A percentile compares a stretch with the other conserved stretches of the same genome.
These are phyloP conservation scores for Drosophila prolongata DNA, from an alignment of 2,888 invertebrate genomes.

Conservation along the genomic window DNA sequence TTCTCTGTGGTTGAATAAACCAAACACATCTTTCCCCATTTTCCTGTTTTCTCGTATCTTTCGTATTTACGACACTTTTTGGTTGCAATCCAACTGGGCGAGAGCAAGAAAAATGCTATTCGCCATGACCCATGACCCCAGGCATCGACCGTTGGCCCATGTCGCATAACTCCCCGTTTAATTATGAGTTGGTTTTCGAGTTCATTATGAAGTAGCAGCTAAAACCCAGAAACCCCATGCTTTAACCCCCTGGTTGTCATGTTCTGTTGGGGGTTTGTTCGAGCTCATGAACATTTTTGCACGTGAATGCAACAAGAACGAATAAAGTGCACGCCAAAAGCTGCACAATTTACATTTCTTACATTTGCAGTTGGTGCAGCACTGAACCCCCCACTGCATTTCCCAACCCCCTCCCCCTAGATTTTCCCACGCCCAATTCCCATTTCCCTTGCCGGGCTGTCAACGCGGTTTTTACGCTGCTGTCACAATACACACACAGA, in stretches of 20 bases:
- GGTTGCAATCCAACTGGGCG: slow-evolving; percentile 26
- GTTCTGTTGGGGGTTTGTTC: slow-evolving; percentile 29
- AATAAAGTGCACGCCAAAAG: slow-evolving; percentile 69
- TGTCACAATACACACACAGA: slow-evolving; percentile 70
- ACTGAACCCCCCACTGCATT: slow-evolving; percentile 13
- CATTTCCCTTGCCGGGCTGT: slow-evolving; percentile 69
- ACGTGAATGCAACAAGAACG: slow-evolving; percentile 70
- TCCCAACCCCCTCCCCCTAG: slow-evolving; percentile 15
- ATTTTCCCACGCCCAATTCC: slow-evolving; percentile 43
- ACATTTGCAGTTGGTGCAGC: slow-evolving; percentile 59
- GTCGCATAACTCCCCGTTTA: slow-evolving; percentile 80
- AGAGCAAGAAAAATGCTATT: slow-evolving; percentile 30
- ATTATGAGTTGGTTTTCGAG: slow-evolving; percentile 77
- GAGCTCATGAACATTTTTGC: slow-evolving; percentile 73
- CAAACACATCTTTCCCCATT: slow-evolving; percentile 10
- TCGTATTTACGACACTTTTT: slow-evolving; percentile 31
- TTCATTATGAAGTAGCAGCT: slow-evolving; percentile 61
- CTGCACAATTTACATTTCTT: slow-evolving; percentile 77
- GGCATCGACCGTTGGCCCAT: slow-evolving; percentile 63
- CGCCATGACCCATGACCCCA: slow-evolving; percentile 34
- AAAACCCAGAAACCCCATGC: background rate
- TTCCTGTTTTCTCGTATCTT: slow-evolving; percentile 14
- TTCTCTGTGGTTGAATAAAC: slow-evolving; percentile 41
- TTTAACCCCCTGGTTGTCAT: background rate
- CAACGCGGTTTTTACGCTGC: slow-evolving; percentile 76